These are phyloP conservation scores for Ochropleura leucogaster DNA, from an alignment of 2,888 invertebrate genomes.

Conservation along the genomic window DNA sequence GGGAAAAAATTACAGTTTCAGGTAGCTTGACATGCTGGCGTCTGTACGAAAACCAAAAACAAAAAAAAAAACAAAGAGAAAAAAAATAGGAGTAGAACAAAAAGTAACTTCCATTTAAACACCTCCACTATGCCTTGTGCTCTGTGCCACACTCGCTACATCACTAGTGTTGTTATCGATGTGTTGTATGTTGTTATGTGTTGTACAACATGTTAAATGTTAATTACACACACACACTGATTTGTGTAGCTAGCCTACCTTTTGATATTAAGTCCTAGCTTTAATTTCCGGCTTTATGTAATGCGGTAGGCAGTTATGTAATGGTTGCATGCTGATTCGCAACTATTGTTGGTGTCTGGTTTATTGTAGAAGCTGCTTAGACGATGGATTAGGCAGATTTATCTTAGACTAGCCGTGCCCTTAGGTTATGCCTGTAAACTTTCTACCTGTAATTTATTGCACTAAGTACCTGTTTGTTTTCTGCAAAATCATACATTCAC, in stretches of 20 bases:
- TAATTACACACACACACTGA: slow-evolving; percentile 66
- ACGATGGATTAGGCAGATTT: slow-evolving; percentile 19
- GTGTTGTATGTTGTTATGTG: slow-evolving; percentile 55
- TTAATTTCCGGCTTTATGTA: slow-evolving; percentile 58
- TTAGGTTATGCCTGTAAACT: background rate
- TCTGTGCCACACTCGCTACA: no score
- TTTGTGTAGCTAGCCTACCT: slow-evolving; percentile 50
- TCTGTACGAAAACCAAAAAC: no score
- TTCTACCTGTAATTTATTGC: background rate
- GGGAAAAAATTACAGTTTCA: no score
- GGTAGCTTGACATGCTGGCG: no score
- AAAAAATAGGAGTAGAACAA: background rate
- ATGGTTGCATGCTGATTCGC: slow-evolving; percentile 28
- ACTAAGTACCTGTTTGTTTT: background rate
- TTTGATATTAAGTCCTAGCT: slow-evolving; percentile 53
- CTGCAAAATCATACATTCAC: no score
- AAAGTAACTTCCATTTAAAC: slow-evolving; percentile 27
- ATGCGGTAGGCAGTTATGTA: slow-evolving; percentile 39
- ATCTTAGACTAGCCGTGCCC: background rate
- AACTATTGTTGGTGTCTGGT: slow-evolving; percentile 45
- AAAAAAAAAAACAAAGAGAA: no score
- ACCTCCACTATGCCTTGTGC: slow-evolving; percentile 13
- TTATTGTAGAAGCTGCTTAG: background rate
- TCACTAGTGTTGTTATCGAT: slow-evolving; percentile 53
- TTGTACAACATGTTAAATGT: slow-evolving; percentile 66